Conservation (phyloP, 2,888 invertebrate species). For the Torymus auratus region DNA sequence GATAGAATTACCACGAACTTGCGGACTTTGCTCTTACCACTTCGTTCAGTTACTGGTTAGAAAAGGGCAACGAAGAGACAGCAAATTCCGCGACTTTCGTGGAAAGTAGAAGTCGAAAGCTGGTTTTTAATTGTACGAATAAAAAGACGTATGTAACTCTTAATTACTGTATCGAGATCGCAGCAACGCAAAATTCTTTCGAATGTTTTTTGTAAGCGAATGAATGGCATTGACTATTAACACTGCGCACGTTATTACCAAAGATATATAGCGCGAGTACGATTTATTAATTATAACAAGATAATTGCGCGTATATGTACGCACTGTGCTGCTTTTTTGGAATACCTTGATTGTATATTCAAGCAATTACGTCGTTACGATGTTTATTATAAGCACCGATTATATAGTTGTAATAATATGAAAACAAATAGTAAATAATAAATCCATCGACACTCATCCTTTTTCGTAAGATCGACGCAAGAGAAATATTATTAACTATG, state of each 20-base stretch:
- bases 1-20: neutral
- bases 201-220: no score
- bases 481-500: neutral
- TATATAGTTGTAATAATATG: constrained; percentile 1
- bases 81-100: no score
- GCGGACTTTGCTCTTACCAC: neutral
- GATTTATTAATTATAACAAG: neutral
- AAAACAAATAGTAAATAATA: constrained; percentile 5
- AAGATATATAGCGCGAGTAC: no score
- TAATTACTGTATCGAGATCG: no score
- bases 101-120: no score
- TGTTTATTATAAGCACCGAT: constrained; percentile 11
- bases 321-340: constrained; percentile 15
- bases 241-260: no score
- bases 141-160: no score
- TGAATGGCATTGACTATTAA: no score
- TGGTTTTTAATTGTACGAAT: no score
- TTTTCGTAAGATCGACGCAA: constrained; percentile 5
- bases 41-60: no score
- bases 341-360: constrained; percentile 3
- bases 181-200: no score
- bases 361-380: neutral
- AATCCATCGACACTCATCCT: neutral
- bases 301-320: neutral
- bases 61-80: no score